phyloP scores from a whole-genome alignment of 2,888 invertebrate species.

The Drosophila borborema region DNA sequence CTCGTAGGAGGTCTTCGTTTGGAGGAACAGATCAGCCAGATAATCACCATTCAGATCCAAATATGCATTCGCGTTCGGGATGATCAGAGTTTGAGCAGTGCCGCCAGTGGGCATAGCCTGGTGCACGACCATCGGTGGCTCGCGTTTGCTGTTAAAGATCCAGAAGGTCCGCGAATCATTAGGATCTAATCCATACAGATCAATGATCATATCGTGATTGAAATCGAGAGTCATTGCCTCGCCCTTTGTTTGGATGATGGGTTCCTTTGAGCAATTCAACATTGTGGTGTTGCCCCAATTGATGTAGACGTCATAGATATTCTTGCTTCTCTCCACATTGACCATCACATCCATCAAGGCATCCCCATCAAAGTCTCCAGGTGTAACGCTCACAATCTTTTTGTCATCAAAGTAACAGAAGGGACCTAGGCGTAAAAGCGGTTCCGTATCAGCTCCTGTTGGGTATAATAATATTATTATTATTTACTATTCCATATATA shows the following conservation, averaged over 20 bases:
- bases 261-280: slow-evolving; percentile 61
- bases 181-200: slow-evolving; percentile 92
- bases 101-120: slow-evolving; percentile 77
- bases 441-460: slow-evolving; percentile 87
- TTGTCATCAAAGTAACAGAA: slow-evolving; percentile 88
- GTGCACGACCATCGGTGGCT: slow-evolving; percentile 58
- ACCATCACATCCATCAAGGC: slow-evolving; percentile 96
- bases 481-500: background rate
- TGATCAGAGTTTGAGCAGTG: slow-evolving; percentile 82
- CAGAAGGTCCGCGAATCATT: slow-evolving; percentile 88
- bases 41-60: slow-evolving; percentile 94
- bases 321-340: slow-evolving; percentile 85
- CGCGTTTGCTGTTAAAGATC: slow-evolving; percentile 88
- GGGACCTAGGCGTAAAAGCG: slow-evolving; percentile 85
- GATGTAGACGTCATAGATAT: slow-evolving; percentile 87
- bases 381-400: slow-evolving; percentile 92
- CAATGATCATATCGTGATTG: slow-evolving; percentile 96
- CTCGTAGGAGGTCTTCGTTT: slow-evolving; percentile 90
- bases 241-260: slow-evolving; percentile 87
- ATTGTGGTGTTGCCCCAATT: slow-evolving; percentile 91
- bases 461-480: background rate
- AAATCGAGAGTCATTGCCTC: slow-evolving; percentile 94
- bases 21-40: slow-evolving; percentile 93
- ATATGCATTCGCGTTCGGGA: slow-evolving; percentile 95
- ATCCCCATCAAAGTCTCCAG: slow-evolving; percentile 98